Evolutionary conservation across 2,888 invertebrate genomes (phyloP).

Genomic region (Athripsodes cinereus): DNA sequence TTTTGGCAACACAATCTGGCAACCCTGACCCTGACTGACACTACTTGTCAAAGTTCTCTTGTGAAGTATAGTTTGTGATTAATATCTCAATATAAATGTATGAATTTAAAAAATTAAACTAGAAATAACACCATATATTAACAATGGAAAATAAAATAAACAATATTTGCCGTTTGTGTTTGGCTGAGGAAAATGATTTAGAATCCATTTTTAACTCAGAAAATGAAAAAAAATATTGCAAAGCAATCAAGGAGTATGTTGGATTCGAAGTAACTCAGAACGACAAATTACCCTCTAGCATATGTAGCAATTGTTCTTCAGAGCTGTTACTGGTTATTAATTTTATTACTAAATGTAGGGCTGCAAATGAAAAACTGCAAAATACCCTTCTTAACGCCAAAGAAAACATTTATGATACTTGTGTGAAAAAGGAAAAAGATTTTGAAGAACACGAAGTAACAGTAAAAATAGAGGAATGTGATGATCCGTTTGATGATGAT

Average conservation of each 20-base stretch:
- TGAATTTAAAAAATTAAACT: too few species aligned
- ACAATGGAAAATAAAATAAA: neutral
- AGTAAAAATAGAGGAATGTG: neutral
- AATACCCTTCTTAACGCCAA: slow-evolving; percentile 1
- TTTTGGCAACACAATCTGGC: too few species aligned
- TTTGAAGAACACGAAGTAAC: neutral
- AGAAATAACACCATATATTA: too few species aligned
- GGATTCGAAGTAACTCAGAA: slow-evolving; percentile 11
- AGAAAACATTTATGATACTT: neutral
- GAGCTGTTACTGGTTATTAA: slow-evolving; percentile 9
- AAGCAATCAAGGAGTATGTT: slow-evolving; percentile 12
- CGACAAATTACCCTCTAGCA: slow-evolving; percentile 10
- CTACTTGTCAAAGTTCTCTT: too few species aligned
- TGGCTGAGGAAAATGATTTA: neutral
- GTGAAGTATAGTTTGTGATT: too few species aligned
- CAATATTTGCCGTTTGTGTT: slow-evolving; percentile 13
- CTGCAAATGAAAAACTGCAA: slow-evolving; percentile 8
- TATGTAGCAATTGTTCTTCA: slow-evolving; percentile 8
- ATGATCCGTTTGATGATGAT: neutral
- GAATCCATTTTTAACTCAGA: slow-evolving; percentile 4
- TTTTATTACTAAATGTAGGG: slow-evolving; percentile 7
- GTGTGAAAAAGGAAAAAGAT: slow-evolving; percentile 3
- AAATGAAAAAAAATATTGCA: slow-evolving; percentile 4
- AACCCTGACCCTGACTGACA: too few species aligned
- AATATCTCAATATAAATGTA: too few species aligned